phyloP scores from a whole-genome alignment of 2,888 invertebrate species.

The Urechis unicinctus region DNA sequence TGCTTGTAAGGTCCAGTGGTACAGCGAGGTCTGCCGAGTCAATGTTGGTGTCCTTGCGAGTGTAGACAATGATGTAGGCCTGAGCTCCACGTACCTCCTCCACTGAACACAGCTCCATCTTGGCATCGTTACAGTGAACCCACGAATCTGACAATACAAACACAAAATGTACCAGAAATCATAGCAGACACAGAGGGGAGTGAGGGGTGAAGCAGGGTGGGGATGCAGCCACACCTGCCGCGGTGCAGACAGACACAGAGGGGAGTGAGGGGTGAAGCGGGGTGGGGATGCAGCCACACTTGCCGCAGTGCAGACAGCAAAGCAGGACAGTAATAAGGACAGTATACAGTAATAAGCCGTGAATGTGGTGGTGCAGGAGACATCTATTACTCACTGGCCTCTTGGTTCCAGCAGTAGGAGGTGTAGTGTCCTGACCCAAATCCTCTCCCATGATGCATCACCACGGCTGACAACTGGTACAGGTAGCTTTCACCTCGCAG shows the following conservation, averaged over 20 bases:
- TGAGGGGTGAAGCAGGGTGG: no score
- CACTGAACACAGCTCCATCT: conserved; percentile 30
- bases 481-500: conserved; percentile 6
- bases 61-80: conserved; percentile 48
- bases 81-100: conserved; percentile 42
- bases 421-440: conserved; percentile 50
- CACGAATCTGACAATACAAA: conserved; percentile 40
- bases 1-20: neutral
- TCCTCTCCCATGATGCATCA: conserved; percentile 47
- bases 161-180: neutral
- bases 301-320: no score
- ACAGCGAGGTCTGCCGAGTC: neutral
- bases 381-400: conserved; percentile 29
- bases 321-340: no score
- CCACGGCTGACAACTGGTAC: conserved; percentile 41
- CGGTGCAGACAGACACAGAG: neutral
- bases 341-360: no score
- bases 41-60: conserved; percentile 6
- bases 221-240: no score
- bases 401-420: conserved; percentile 40
- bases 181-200: neutral
- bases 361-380: conserved; percentile 1
- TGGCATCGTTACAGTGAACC: conserved; percentile 48
- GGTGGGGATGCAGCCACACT: no score
- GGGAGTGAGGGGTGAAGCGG: no score